Conservation (phyloP, 2,797 vertebrate species). For the Leptatherina wallacei region DNA sequence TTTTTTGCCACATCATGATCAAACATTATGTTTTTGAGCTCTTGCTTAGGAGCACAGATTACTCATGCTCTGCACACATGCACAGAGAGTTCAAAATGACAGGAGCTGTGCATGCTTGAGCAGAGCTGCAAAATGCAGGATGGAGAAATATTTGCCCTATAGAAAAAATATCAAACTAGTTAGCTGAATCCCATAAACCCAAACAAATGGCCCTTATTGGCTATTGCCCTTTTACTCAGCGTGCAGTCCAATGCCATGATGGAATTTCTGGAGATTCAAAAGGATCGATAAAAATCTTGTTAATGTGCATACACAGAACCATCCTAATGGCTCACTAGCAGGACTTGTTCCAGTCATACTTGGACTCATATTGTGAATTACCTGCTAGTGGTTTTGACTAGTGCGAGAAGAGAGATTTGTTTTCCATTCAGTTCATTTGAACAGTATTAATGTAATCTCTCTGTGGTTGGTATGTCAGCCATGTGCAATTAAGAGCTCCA, state of each 20-base stretch:
- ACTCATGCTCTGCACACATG: slow-evolving; percentile 23
- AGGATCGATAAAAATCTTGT: slow-evolving; percentile 65
- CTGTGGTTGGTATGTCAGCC: slow-evolving; percentile 1
- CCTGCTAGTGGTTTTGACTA: slow-evolving; percentile 11
- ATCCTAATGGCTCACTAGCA: slow-evolving; percentile 47
- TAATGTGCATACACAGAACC: slow-evolving; percentile 48
- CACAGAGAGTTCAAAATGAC: slow-evolving; percentile 13
- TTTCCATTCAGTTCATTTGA: slow-evolving; percentile 29
- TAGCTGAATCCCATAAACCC: slow-evolving; percentile 13
- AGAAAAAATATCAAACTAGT: slow-evolving; percentile 14
- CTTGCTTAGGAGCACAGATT: slow-evolving; percentile 8
- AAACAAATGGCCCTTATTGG: slow-evolving; percentile 29
- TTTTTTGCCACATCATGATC: slow-evolving; percentile 22
- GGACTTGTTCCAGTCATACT: slow-evolving; percentile 57
- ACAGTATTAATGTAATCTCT: slow-evolving; percentile 18
- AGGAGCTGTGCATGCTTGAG: slow-evolving; percentile 4
- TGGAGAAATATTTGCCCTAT: not conserved
- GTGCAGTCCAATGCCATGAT: slow-evolving; percentile 40
- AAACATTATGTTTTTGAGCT: slow-evolving; percentile 15
- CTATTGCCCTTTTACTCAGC: slow-evolving; percentile 41
- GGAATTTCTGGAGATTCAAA: slow-evolving; percentile 41
- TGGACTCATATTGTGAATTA: slow-evolving; percentile 32
- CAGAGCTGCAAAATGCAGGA: slow-evolving; percentile 4
- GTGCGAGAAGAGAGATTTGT: slow-evolving; percentile 37
- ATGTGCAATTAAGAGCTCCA: not conserved